Conservation (phyloP, 2,797 vertebrate species). For the Fistularia commersonii region DNA sequence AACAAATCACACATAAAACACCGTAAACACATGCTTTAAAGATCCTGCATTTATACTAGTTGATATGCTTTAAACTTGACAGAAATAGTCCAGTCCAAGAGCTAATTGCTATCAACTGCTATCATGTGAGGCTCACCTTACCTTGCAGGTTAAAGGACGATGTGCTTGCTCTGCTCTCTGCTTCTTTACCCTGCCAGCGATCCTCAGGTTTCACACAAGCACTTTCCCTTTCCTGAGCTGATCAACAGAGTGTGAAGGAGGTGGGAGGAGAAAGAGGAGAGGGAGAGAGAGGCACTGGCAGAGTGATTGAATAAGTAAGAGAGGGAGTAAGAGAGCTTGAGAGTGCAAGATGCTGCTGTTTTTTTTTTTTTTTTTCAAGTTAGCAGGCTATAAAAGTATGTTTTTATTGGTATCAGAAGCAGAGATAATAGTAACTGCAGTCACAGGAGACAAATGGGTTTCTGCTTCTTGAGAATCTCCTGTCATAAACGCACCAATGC, state of each 20-base stretch:
- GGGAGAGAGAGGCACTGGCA: slow-evolving; percentile 26
- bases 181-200: slow-evolving; percentile 51
- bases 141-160: slow-evolving; percentile 47
- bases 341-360: too few relatives aligned
- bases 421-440: slow-evolving; percentile 6
- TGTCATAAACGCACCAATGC: too few relatives aligned
- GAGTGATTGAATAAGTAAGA: slow-evolving; percentile 15
- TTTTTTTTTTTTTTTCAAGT: slow-evolving; percentile 30
- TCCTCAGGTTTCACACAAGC: slow-evolving; percentile 65
- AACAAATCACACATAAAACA: slow-evolving; percentile 29
- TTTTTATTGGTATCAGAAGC: slow-evolving; percentile 34
- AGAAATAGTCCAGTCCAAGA: background rate
- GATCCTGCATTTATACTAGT: slow-evolving; percentile 2
- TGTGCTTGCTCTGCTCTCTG: slow-evolving; percentile 25
- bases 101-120: slow-evolving; percentile 18
- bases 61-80: slow-evolving; percentile 7
- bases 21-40: background rate
- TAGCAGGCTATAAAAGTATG: background rate
- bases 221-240: slow-evolving; percentile 4
- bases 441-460: slow-evolving; percentile 1
- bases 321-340: slow-evolving; percentile 3
- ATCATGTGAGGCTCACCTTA: slow-evolving; percentile 45
- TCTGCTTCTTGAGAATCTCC: slow-evolving; percentile 4
- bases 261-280: slow-evolving; percentile 21
- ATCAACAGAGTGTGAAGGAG: slow-evolving; percentile 57